phyloP scores from a whole-genome alignment of 2,113 vertebrate species.

The Catharus fuscescens region DNA sequence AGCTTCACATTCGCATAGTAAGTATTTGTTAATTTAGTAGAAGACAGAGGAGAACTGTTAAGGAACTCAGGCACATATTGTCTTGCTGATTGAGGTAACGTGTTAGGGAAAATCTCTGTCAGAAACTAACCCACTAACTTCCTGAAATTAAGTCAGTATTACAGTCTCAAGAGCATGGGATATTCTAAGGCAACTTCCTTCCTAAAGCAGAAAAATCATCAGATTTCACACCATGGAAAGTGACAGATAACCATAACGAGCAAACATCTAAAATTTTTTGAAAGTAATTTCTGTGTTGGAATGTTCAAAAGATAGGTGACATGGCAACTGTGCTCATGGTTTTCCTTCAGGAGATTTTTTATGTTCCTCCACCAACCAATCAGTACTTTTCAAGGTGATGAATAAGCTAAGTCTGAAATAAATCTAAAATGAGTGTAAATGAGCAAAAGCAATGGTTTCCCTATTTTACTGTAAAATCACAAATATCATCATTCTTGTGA shows the following conservation, averaged over 20 bases:
- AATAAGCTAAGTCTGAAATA: neutral
- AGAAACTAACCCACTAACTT: neutral
- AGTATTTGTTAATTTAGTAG: neutral
- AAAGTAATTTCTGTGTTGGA: neutral
- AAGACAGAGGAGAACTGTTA: neutral
- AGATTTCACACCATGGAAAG: neutral
- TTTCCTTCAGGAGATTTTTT: neutral
- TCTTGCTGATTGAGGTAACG: neutral
- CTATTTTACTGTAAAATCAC: neutral
- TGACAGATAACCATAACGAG: neutral
- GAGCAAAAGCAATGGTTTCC: neutral
- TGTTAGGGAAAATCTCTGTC: neutral
- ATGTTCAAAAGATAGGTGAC: neutral
- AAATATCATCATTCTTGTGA: neutral
- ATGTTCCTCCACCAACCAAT: accelerated
- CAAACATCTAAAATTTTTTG: neutral
- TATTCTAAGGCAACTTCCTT: neutral
- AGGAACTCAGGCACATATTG: neutral
- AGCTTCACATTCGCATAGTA: accelerated
- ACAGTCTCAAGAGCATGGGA: neutral
- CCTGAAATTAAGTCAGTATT: neutral
- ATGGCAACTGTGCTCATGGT: neutral
- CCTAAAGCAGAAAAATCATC: neutral
- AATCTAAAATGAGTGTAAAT: neutral
- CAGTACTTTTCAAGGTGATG: neutral